Evolutionary conservation across 2,888 invertebrate species (phyloP), one percentile per base, ranked within the genome.

Genomic region (Acanthacorydalis orientalis): DNA sequence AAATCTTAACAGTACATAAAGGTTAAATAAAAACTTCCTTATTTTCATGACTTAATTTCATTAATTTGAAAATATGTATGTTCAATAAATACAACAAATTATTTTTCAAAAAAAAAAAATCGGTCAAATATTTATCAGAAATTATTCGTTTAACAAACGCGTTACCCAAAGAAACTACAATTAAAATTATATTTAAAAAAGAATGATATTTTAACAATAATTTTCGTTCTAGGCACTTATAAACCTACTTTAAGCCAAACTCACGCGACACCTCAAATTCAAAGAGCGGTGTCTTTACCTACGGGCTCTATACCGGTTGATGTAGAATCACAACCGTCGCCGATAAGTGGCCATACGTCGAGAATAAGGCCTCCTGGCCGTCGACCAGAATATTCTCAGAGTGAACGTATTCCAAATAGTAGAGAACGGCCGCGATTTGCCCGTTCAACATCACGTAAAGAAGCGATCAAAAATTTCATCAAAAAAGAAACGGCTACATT

Each of bases 401-500:
- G 51, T 54, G 49, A 51, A 51, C 15, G 54, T 45, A 48, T 33
- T 40, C 34, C 31, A 16, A 60, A 60, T 11, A 58, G 57, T 44
- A 55, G 61, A 43, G 59, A 59, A 34, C 54, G 63, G 54, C 67
- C 67, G 48, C 55, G 62, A 53, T 55, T 68, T 56, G 57, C 62
- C 52, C 54, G 69, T 48, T 62, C 68, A 48, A 51, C 62, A 51
- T 63, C 72, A 52, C 60, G 62, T 50, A 67, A 64, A 52, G 68
- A 72, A 57, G 60, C 65, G 58, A 58, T 72, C 56, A 65, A 69
- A 63, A 64, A 80, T 60, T 84, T 80, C 64, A 77, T 88, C 59
- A 83, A 78, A 61, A 74, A 78, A 55, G 85, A 86, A 63, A 83
- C 87, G 49, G 83, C 84, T 48, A 82, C 80, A 55, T 89, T 89